Conservation (phyloP, 2,797 vertebrate genomes). For the Australoheros facetus region DNA sequence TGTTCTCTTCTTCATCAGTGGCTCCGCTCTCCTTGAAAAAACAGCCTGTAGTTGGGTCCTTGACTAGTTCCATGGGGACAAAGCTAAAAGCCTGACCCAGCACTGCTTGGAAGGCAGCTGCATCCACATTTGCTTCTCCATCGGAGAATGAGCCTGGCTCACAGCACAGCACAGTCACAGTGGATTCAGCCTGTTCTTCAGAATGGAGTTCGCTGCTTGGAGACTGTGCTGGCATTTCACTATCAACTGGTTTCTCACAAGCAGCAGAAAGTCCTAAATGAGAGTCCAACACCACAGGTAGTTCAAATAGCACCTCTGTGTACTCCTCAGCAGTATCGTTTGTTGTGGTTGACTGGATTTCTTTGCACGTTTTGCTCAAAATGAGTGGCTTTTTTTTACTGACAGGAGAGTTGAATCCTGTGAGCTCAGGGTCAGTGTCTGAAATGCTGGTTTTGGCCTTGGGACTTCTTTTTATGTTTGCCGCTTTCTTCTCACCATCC, state of each 20-base stretch:
- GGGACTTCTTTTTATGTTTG: constrained; percentile 52
- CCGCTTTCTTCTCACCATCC: constrained; percentile 54
- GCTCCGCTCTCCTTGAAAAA: constrained; percentile 46
- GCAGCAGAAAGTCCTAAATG: constrained; percentile 10
- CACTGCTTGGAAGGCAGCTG: constrained; percentile 21
- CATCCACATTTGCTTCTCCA: constrained; percentile 5
- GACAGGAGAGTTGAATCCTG: constrained; percentile 50
- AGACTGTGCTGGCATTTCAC: background rate
- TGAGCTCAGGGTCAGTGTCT: constrained; percentile 32
- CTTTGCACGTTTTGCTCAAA: constrained; percentile 53
- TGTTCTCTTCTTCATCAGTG: constrained; percentile 47
- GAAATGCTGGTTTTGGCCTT: constrained; percentile 49
- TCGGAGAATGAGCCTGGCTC: constrained; percentile 8
- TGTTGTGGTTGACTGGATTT: background rate
- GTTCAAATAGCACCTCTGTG: constrained; percentile 10
- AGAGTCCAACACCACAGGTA: constrained; percentile 6
- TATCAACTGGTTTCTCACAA: constrained; percentile 13
- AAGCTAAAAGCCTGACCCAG: constrained; percentile 47
- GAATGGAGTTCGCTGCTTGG: background rate
- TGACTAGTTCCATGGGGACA: constrained; percentile 40
- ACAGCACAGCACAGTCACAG: constrained; percentile 45
- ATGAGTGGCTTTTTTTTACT: constrained; percentile 69
- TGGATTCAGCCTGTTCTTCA: constrained; percentile 22
- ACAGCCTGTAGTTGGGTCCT: background rate
- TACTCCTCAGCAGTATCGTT: background rate